phyloP scores from a whole-genome alignment of 2,888 invertebrate genomes.

The Corythucha ciliata region DNA sequence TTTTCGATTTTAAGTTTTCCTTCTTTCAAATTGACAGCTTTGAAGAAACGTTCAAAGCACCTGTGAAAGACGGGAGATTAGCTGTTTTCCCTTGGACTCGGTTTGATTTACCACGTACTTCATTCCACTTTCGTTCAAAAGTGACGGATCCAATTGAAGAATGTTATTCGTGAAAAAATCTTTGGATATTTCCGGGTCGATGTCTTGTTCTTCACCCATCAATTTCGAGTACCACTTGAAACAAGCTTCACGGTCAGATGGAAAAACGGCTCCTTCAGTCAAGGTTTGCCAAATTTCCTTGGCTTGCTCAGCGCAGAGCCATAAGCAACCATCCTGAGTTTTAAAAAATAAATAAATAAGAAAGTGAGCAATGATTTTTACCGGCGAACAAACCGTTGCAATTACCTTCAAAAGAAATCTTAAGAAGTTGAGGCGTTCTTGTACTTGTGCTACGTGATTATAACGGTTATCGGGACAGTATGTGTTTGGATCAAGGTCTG shows the following conservation, averaged over 20 bases:
- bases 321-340: conserved; percentile 77
- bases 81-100: conserved; percentile 1
- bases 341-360: neutral
- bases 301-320: conserved; percentile 94
- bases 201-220: conserved; percentile 93
- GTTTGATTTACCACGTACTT: conserved; percentile 49
- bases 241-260: conserved; percentile 88
- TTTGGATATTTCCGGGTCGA: conserved; percentile 90
- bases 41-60: conserved; percentile 74
- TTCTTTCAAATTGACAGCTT: conserved; percentile 90
- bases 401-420: conserved; percentile 70
- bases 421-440: conserved; percentile 86
- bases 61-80: conserved; percentile 37
- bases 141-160: conserved; percentile 78
- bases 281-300: conserved; percentile 95
- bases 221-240: conserved; percentile 97
- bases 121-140: conserved; percentile 90
- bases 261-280: conserved; percentile 85
- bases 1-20: conserved; percentile 81
- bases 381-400: neutral
- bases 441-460: conserved; percentile 84
- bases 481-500: conserved; percentile 66
- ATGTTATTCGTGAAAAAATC: conserved; percentile 95
- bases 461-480: conserved; percentile 80
- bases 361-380: neutral